Percentiles rank a stretch among this genome's conserved stretches.
These are phyloP conservation scores for Fragum sueziense DNA, from an alignment of 2,888 invertebrate species.

Conservation along the genomic window DNA sequence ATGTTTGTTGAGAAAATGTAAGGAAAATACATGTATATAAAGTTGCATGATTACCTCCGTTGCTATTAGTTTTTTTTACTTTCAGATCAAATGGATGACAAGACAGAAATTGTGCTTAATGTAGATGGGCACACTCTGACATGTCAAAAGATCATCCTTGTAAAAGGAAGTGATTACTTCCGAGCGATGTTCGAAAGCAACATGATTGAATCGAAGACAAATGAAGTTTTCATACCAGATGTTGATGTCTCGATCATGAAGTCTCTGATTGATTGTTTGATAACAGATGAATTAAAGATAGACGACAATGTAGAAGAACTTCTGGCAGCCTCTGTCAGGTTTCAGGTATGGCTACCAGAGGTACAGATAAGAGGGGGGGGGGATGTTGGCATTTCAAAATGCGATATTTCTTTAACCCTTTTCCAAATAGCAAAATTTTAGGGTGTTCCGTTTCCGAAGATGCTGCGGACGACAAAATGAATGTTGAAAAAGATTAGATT, in stretches of 20 bases:
- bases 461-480: too few species aligned
- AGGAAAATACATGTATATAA: too few species aligned
- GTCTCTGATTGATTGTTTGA: slow-evolving; percentile 32
- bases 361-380: too few species aligned
- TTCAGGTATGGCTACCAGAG: too few species aligned
- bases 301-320: slow-evolving; percentile 37
- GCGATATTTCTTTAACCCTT: too few species aligned
- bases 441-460: too few species aligned
- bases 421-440: too few species aligned
- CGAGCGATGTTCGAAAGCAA: slow-evolving; percentile 54
- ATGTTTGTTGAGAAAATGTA: too few species aligned
- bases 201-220: slow-evolving; percentile 49
- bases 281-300: slow-evolving; percentile 38
- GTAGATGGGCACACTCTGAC: slow-evolving; percentile 35
- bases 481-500: too few species aligned
- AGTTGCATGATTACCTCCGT: too few species aligned
- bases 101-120: slow-evolving; percentile 21
- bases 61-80: too few species aligned
- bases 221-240: slow-evolving; percentile 39
- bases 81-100: neutral
- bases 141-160: slow-evolving; percentile 31
- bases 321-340: slow-evolving; percentile 33
- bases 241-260: slow-evolving; percentile 22
- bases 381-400: too few species aligned
- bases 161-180: slow-evolving; percentile 49